These are phyloP conservation scores for Nineta flava DNA, from an alignment of 2,888 invertebrate species.

Conservation along the genomic window DNA sequence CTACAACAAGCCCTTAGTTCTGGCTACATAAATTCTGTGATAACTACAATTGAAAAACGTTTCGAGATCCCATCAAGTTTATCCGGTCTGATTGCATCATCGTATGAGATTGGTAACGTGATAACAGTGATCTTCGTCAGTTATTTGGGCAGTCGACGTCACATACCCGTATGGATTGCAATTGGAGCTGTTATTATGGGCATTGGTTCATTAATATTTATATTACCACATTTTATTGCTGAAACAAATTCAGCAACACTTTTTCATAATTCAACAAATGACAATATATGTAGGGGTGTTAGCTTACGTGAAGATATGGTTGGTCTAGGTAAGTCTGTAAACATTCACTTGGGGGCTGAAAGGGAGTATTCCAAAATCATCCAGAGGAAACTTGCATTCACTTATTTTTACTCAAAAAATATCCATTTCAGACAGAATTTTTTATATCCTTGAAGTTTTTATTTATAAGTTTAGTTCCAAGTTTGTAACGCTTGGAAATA, in stretches of 20 bases:
- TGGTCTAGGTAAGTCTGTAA: slow-evolving; percentile 51
- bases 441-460: no score
- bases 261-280: slow-evolving; percentile 50
- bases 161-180: slow-evolving; percentile 91
- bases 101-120: slow-evolving; percentile 90
- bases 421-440: no score
- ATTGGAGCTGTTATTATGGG: slow-evolving; percentile 88
- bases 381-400: no score
- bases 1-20: slow-evolving; percentile 82
- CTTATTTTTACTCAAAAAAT: no score
- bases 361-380: no score
- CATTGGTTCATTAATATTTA: slow-evolving; percentile 80
- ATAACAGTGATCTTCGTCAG: slow-evolving; percentile 92
- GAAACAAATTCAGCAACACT: slow-evolving; percentile 57
- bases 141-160: slow-evolving; percentile 80
- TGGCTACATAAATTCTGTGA: slow-evolving; percentile 87
- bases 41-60: slow-evolving; percentile 91
- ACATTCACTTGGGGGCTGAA: not conserved
- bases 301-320: slow-evolving; percentile 51
- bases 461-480: no score
- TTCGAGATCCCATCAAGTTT: slow-evolving; percentile 88
- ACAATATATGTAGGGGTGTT: slow-evolving; percentile 66
- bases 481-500: no score
- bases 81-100: slow-evolving; percentile 83
- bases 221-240: slow-evolving; percentile 82